A percentile compares a stretch with the other conserved stretches of the same genome.
Conservation (phyloP, 2,888 invertebrate species). For the Limulus polyphemus region DNA sequence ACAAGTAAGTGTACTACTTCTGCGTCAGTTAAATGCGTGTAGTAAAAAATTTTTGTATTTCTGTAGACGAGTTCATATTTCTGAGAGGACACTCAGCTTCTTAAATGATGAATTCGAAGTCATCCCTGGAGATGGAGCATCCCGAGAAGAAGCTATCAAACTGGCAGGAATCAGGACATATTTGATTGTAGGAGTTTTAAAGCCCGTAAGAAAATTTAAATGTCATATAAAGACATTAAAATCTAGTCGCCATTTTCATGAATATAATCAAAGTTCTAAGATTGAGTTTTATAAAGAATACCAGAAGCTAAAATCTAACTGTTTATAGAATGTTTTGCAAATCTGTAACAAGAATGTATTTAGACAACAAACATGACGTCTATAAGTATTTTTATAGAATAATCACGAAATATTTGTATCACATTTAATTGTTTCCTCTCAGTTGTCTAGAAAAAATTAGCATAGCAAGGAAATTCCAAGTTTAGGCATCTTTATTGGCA, state of each 20-base stretch:
- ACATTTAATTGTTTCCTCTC: no score
- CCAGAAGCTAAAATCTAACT: background rate
- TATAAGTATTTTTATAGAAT: no score
- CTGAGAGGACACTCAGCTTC: constrained; percentile 74
- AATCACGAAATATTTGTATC: no score
- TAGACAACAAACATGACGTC: no score
- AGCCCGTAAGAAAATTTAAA: constrained; percentile 43
- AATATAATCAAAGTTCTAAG: background rate
- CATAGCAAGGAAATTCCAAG: no score
- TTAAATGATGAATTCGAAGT: constrained; percentile 84
- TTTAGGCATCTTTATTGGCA: no score
- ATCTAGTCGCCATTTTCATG: background rate
- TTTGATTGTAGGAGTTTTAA: constrained; percentile 74
- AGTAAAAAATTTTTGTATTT: constrained; percentile 14
- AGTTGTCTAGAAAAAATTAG: no score
- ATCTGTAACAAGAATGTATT: no score
- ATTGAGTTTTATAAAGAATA: background rate
- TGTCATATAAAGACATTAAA: no score
- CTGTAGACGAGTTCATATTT: constrained; percentile 78
- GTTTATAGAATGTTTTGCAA: background rate
- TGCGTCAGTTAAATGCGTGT: no score
- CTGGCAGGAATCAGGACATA: constrained; percentile 81
- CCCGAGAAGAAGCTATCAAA: constrained; percentile 75
- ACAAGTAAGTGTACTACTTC: constrained; percentile 2
- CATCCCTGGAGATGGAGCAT: constrained; percentile 76